Base-by-base conservation (phyloP, 2,797 vertebrate genomes). In the Silurus aristotelis region DNA sequence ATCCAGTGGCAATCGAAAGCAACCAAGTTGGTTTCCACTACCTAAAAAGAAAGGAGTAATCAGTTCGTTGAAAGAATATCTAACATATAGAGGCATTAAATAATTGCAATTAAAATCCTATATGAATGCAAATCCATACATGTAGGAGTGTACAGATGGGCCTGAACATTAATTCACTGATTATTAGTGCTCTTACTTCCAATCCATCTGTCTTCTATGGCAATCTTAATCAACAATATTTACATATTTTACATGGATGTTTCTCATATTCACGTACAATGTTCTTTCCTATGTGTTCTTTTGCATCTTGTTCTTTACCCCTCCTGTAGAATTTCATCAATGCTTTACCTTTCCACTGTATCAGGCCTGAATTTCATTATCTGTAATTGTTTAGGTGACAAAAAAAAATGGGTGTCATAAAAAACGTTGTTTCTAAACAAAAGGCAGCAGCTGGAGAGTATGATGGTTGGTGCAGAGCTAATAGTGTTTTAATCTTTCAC, bases 1-100 rank as follows among this genome's bases (percentile, higher is more conserved):
- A 99, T 99, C 98, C 98, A 99, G 93, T 99, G 98, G 94, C 98
- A 99, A 94, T 99, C 98, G 88, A 99, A 99, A 90, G 97, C 98
- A 92, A 99, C 96, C 92, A 99, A 95, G 96, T 99, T 99, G 85
- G 98, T 98, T 94, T 99, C 98, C 93, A 99, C 98, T 83, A 99
- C 98, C 98, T 99, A 46, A 17, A 87, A 46, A 86, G 27, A 87
- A 64, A 84, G 2, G 72, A 55, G 1, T 25, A 6, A 8, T 66
- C 13, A 80, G 15, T 55, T 52, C 25, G 52, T 6, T 27, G 58
- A 73, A 12, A 48, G 17, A 27, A 27, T 3, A 43, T 25, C 3
- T 46, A 48, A 7, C n/a, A 46, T 14, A 46, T 3, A 46, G 14
- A 48, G 46, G 9, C 10, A 63, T 52, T 46, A 63, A 22, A 83